Percentiles rank a stretch among this genome's conserved stretches.
phyloP scores from a whole-genome alignment of 2,113 vertebrate genomes.

The Neodon shergylaensis region DNA sequence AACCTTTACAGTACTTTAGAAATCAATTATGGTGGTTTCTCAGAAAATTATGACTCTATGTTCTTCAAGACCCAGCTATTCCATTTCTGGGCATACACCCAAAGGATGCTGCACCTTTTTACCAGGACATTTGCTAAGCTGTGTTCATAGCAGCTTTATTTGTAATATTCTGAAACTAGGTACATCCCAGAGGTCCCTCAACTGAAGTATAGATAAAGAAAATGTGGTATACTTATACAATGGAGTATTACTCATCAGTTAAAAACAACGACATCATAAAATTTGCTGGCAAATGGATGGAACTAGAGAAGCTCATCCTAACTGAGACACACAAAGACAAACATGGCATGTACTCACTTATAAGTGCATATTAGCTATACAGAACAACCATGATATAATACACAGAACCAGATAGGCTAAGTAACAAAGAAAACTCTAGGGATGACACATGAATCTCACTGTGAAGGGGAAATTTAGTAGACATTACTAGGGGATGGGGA shows the following conservation, averaged over 20 bases:
- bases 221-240: neutral
- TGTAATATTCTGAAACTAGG: neutral
- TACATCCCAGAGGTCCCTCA: neutral
- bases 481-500: too few relatives aligned
- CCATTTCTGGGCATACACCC: neutral
- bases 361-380: too few relatives aligned
- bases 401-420: neutral
- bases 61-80: neutral
- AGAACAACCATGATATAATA: neutral
- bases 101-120: neutral
- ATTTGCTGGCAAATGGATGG: neutral
- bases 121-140: neutral
- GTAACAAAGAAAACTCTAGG: too few relatives aligned
- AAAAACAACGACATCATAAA: neutral
- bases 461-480: too few relatives aligned
- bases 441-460: too few relatives aligned
- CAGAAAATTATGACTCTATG: neutral
- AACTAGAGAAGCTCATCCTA: too few relatives aligned
- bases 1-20: neutral
- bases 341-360: too few relatives aligned
- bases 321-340: too few relatives aligned
- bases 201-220: neutral
- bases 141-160: neutral
- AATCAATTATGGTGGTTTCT: neutral
- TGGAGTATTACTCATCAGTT: neutral